Conservation (phyloP, 2,797 vertebrate genomes). For the Hydrophis major region DNA sequence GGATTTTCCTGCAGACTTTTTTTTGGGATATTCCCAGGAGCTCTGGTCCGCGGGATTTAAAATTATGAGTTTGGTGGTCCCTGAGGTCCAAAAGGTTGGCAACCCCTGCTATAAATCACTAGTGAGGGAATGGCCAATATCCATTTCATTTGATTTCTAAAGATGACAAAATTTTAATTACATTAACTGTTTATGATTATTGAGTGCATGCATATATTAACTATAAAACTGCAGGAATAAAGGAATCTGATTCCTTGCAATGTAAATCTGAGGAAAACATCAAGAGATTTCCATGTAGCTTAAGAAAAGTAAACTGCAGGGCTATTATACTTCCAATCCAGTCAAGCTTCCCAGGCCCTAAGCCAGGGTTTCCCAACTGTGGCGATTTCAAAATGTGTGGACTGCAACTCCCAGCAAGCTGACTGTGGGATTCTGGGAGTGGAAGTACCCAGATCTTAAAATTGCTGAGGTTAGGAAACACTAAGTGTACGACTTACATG, state of each 20-base stretch:
- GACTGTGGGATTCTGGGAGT: not conserved
- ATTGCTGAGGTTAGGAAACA: not conserved
- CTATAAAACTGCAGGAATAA: not conserved
- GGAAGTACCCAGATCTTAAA: not conserved
- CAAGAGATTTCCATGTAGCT: not conserved
- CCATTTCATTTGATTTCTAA: not conserved
- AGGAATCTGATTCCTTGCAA: not conserved
- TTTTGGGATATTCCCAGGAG: too few species aligned
- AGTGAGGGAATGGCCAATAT: not conserved
- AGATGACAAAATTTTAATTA: not conserved
- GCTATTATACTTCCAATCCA: not conserved
- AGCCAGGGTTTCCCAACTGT: not conserved
- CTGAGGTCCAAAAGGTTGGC: too few species aligned
- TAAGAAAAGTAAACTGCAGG: not conserved
- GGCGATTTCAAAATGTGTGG: not conserved
- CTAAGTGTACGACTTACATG: not conserved
- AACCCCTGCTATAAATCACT: not conserved
- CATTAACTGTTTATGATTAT: not conserved
- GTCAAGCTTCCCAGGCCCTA: not conserved
- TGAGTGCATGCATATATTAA: not conserved
- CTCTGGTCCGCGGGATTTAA: too few species aligned
- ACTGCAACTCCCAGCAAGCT: not conserved
- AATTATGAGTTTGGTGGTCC: too few species aligned
- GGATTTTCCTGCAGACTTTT: too few species aligned
- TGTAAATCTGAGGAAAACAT: not conserved